These are phyloP conservation scores for Gryllus longicercus DNA, from an alignment of 2,888 invertebrate species.

Conservation along the genomic window DNA sequence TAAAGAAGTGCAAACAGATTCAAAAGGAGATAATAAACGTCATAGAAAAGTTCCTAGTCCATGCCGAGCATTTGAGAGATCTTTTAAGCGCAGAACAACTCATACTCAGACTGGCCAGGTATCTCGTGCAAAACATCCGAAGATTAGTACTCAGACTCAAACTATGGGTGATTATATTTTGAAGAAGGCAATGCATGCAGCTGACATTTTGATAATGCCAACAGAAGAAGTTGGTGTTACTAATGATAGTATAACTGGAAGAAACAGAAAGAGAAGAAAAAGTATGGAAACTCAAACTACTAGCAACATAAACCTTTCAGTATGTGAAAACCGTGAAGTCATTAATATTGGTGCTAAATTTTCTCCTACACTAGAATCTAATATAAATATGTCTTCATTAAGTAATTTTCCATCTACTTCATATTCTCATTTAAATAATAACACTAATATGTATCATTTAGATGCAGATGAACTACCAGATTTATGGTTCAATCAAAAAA, in stretches of 20 bases:
- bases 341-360: slow-evolving; percentile 19
- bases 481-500: slow-evolving; percentile 41
- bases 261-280: slow-evolving; percentile 31
- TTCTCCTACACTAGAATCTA: not conserved
- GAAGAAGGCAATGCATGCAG: slow-evolving; percentile 39
- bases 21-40: slow-evolving; percentile 27
- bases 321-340: not conserved
- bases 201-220: slow-evolving; percentile 34
- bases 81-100: slow-evolving; percentile 39
- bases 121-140: slow-evolving; percentile 35
- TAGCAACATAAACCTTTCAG: not conserved
- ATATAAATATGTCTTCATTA: slow-evolving; percentile 4
- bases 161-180: slow-evolving; percentile 45
- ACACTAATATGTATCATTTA: slow-evolving; percentile 11
- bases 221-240: slow-evolving; percentile 30
- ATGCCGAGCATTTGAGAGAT: slow-evolving; percentile 35
- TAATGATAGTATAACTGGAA: slow-evolving; percentile 4
- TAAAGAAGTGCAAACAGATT: slow-evolving; percentile 33
- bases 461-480: slow-evolving; percentile 37
- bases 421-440: not conserved
- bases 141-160: slow-evolving; percentile 47
- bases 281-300: slow-evolving; percentile 37
- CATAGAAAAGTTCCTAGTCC: slow-evolving; percentile 27
- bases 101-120: slow-evolving; percentile 44
- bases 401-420: slow-evolving; percentile 19